Conservation (phyloP, 2,888 invertebrate species). For the Conomelus anceps region DNA sequence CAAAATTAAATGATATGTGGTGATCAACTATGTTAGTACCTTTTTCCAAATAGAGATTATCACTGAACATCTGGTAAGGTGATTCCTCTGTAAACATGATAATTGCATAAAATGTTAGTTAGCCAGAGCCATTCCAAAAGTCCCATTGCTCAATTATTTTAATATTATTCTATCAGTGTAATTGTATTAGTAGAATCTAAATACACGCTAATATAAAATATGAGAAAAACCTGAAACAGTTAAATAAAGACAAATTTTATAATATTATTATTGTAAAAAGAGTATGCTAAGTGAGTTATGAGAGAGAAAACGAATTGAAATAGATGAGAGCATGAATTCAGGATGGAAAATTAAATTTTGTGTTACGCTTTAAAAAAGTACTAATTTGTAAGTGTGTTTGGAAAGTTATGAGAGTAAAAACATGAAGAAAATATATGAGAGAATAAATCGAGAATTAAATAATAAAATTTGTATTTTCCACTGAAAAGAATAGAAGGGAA, state of each 20-base stretch:
- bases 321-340: too few species aligned
- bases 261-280: neutral
- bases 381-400: too few species aligned
- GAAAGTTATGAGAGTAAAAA: too few species aligned
- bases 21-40: conserved; percentile 1
- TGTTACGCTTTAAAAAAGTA: too few species aligned
- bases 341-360: too few species aligned
- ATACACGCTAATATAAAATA: neutral
- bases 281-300: too few species aligned
- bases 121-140: neutral
- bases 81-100: neutral
- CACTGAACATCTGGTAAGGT: neutral
- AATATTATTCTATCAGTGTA: neutral
- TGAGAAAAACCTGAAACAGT: neutral
- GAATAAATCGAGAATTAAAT: too few species aligned
- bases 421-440: too few species aligned
- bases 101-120: neutral
- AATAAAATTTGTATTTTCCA: too few species aligned
- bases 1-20: neutral
- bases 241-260: neutral
- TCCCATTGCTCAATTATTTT: neutral
- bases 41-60: conserved; percentile 4
- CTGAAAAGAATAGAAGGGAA: too few species aligned
- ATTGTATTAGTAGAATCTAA: neutral
- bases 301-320: too few species aligned